These are phyloP conservation scores for Pegoplata infirma DNA, from an alignment of 2,888 invertebrate species.

Conservation along the genomic window DNA sequence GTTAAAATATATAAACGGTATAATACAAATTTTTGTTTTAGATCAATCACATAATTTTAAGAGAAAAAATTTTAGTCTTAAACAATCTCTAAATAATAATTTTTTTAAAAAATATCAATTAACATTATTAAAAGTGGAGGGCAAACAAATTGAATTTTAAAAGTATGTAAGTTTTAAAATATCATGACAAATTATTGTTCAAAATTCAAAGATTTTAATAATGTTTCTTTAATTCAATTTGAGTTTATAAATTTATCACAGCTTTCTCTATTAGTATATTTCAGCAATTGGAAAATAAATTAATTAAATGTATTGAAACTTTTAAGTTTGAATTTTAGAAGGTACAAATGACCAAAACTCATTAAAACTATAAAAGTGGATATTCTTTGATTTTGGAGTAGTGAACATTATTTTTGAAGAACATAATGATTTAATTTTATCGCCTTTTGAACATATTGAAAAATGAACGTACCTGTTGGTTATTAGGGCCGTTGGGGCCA, in stretches of 20 bases:
- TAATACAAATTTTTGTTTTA: constrained; percentile 10
- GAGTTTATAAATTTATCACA: neutral
- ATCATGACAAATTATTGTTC: neutral
- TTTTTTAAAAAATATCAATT: neutral
- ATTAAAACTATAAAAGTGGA: neutral
- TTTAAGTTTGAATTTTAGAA: neutral
- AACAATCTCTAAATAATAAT: constrained; percentile 35
- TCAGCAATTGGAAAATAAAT: neutral
- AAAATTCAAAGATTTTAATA: neutral
- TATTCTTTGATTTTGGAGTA: constrained; percentile 14
- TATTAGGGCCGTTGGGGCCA: constrained; percentile 66
- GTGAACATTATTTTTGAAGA: constrained; percentile 4
- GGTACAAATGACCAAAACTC: neutral
- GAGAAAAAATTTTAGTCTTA: constrained; percentile 15
- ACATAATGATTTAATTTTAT: constrained; percentile 26
- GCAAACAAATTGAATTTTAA: neutral
- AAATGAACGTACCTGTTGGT: constrained; percentile 71
- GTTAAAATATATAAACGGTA: neutral
- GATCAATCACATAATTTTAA: constrained; percentile 20
- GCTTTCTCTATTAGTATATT: neutral
- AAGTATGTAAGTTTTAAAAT: neutral
- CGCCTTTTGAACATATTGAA: constrained; percentile 65
- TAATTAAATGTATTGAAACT: too few species aligned
- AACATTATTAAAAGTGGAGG: neutral
- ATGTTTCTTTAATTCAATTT: neutral